phyloP scores from a whole-genome alignment of 2,888 invertebrate species.

The Stenodema calcarata region DNA sequence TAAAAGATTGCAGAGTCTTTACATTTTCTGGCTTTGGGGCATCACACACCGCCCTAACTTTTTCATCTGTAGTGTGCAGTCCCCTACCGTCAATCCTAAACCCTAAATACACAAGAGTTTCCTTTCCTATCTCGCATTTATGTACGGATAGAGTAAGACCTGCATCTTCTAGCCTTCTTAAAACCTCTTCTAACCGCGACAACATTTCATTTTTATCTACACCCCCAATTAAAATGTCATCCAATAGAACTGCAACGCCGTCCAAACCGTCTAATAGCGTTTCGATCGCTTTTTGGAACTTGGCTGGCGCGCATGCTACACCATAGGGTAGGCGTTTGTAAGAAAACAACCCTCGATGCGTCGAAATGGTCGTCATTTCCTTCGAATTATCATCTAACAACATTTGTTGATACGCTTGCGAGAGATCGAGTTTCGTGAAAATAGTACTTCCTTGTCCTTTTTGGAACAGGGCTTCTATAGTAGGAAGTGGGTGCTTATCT shows the following conservation, averaged over 20 bases:
- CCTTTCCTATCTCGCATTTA: neutral
- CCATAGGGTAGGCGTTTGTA: neutral
- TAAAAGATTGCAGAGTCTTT: neutral
- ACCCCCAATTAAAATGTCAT: neutral
- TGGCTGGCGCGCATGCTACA: neutral
- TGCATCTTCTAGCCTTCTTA: neutral
- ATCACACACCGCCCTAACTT: neutral
- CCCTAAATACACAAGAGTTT: neutral
- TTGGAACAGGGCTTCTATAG: constrained; percentile 46
- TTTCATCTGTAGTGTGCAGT: neutral
- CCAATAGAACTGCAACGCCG: neutral
- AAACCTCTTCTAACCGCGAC: neutral
- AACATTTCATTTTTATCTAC: neutral
- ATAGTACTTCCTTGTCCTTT: constrained; percentile 54
- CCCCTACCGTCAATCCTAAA: neutral
- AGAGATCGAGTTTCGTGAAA: constrained; percentile 49
- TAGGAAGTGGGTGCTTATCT: constrained; percentile 51
- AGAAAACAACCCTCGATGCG: neutral
- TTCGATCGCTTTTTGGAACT: neutral
- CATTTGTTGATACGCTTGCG: constrained; percentile 52
- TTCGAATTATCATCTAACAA: constrained; percentile 56
- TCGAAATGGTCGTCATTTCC: neutral
- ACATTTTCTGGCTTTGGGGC: neutral
- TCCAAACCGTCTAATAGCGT: neutral
- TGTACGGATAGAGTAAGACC: neutral